Base-by-base conservation (phyloP, 2,888 invertebrate species). In the Drosophila setosimentum region DNA sequence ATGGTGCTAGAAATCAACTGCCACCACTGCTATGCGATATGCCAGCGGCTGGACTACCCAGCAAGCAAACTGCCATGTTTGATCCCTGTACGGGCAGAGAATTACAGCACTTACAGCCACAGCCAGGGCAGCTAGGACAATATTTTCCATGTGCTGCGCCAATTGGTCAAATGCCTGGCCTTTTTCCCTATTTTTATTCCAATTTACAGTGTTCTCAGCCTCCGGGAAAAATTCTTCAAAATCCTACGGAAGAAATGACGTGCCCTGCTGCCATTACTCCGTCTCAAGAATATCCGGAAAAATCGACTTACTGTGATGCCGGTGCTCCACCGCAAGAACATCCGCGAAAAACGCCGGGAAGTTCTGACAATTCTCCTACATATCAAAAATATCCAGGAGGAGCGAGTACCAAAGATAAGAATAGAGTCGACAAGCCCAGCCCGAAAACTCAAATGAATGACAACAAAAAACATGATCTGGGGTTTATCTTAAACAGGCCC, bases 11-110 rank as follows among this genome's bases (percentile, higher is more conserved):
- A 3, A 57, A 37, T n/a, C 53, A 30, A n/a, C 13, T 45, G 13
- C 49, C 42, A 16, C 45, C 7, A 3, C 32, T 16, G 2, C 7
- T 11, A 1, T 6, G 16, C 8, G 13, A 27, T 2, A 53, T 68
- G 10, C 67, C 42, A 11, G 68, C 91, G 0, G 91, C 87, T 18
- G 85, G 85, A 1, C 24, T 89, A 7, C 91, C 84, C 6, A 87
- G 61, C 8, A 60, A 49, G 11, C 54, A 48, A 1, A 8, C 45
- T 4, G 11, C 7, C 35, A 60, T 2, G 2, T 85, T 85, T n/a
- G 66, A 90, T 87, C 85, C 91, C 4, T 89, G 85, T 6, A 89
- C 85, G 0, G 85, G 85, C 7, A 18, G 29, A 21, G 65, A 69
- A 29, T 3, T 27, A 24, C 30, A 18, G 2, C 24, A 45, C 24